phyloP scores from a whole-genome alignment of 1,140 invertebrate genomes.

The Microplitis mediator region DNA sequence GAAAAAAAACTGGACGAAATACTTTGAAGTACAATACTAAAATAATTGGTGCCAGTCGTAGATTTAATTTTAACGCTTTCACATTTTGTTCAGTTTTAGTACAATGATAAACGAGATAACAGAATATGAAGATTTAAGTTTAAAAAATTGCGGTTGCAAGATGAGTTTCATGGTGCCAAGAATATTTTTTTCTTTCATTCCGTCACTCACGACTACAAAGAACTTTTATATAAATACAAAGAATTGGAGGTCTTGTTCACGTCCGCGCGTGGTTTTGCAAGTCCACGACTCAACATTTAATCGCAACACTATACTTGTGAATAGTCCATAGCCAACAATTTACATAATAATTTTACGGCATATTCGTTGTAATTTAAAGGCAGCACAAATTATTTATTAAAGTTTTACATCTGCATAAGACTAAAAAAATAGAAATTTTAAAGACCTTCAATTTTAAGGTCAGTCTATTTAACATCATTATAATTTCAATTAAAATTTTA shows the following conservation, averaged over 20 bases:
- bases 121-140: slow-evolving; percentile 1
- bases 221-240: slow-evolving; percentile 4
- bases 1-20: neutral
- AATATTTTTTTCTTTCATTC: slow-evolving; percentile 13
- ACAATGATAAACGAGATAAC: slow-evolving; percentile 35
- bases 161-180: neutral
- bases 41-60: slow-evolving; percentile 17
- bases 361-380: slow-evolving; percentile 1
- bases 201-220: slow-evolving; percentile 9
- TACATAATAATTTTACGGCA: neutral
- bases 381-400: neutral
- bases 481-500: too few species aligned
- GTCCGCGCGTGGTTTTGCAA: slow-evolving; percentile 20
- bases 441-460: neutral
- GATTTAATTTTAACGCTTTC: slow-evolving; percentile 30
- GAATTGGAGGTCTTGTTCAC: slow-evolving; percentile 20
- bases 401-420: neutral
- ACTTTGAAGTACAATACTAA: slow-evolving; percentile 1
- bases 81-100: slow-evolving; percentile 5
- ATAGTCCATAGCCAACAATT: neutral
- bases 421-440: neutral
- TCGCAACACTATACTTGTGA: slow-evolving; percentile 3
- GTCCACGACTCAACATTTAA: slow-evolving; percentile 14
- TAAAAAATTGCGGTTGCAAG: slow-evolving; percentile 25
- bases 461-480: neutral